A percentile compares a stretch with the other conserved stretches of the same genome.
Evolutionary conservation across 2,888 invertebrate genomes (phyloP).

Genomic region (Capitulum mitella): DNA sequence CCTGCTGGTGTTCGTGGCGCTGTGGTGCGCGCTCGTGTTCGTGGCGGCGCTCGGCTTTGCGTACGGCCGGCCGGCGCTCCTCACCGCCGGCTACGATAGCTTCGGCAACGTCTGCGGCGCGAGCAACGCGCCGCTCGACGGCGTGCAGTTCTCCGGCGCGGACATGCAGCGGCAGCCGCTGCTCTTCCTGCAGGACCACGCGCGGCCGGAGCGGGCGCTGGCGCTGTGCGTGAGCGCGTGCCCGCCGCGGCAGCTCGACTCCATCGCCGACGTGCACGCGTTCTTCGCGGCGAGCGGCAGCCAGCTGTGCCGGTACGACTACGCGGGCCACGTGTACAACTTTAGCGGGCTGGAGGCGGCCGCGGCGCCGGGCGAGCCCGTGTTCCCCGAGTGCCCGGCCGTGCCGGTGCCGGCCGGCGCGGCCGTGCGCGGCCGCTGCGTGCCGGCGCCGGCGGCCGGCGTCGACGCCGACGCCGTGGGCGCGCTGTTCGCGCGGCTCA

Average conservation of each 20-base stretch:
- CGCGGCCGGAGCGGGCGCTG: slow-evolving; percentile 63
- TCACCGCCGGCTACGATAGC: slow-evolving; percentile 86
- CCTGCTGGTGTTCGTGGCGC: slow-evolving; percentile 63
- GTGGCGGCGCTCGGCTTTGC: slow-evolving; percentile 69
- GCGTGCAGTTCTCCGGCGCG: slow-evolving; percentile 60
- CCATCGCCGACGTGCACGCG: slow-evolving; percentile 58
- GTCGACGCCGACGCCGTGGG: slow-evolving; percentile 50
- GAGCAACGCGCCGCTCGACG: slow-evolving; percentile 65
- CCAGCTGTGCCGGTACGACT: slow-evolving; percentile 60
- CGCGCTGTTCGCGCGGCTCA: slow-evolving; percentile 70
- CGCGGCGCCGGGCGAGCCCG: background rate
- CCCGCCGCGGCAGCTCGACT: slow-evolving; percentile 59
- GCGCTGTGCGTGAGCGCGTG: slow-evolving; percentile 87
- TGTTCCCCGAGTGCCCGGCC: slow-evolving; percentile 31
- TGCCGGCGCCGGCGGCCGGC: slow-evolving; percentile 65
- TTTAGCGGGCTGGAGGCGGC: background rate
- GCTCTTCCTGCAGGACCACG: slow-evolving; percentile 75
- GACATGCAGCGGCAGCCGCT: slow-evolving; percentile 67
- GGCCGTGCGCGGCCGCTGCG: slow-evolving; percentile 77
- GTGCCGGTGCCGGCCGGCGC: slow-evolving; percentile 48
- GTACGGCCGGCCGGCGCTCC: slow-evolving; percentile 73
- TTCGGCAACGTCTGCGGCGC: slow-evolving; percentile 92
- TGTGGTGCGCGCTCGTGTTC: slow-evolving; percentile 37
- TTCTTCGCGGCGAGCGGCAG: slow-evolving; percentile 67
- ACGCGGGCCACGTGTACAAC: slow-evolving; percentile 14